Evolutionary conservation across 2,797 vertebrate species (phyloP).

Genomic region (Gorsachius magnificus): DNA sequence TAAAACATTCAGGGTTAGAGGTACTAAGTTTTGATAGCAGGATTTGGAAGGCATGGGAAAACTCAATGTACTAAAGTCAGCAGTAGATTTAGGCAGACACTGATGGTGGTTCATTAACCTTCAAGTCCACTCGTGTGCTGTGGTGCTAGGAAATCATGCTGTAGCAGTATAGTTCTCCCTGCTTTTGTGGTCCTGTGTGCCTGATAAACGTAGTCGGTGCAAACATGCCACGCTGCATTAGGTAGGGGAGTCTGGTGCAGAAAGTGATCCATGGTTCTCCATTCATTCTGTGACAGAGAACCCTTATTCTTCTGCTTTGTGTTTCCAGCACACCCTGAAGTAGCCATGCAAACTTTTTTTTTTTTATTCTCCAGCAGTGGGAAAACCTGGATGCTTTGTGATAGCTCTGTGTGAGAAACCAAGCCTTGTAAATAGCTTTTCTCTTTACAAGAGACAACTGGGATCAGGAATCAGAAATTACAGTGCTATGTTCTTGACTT

Average conservation of each 20-base stretch:
- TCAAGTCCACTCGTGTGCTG: background rate
- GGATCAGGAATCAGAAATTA: background rate
- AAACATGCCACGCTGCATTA: background rate
- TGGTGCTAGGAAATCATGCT: background rate
- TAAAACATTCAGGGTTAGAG: background rate
- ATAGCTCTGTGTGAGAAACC: background rate
- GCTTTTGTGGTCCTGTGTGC: background rate
- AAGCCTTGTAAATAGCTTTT: background rate
- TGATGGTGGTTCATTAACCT: background rate
- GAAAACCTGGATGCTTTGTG: background rate
- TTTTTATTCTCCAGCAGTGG: background rate
- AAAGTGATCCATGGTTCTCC: background rate
- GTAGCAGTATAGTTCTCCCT: background rate
- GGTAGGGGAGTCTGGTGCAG: background rate
- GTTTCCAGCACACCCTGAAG: background rate
- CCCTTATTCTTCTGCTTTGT: background rate
- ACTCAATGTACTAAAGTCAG: background rate
- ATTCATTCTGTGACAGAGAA: background rate
- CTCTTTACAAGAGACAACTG: background rate
- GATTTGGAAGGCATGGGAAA: background rate
- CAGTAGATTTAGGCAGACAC: background rate
- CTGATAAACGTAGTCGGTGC: background rate
- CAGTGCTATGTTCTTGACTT: background rate
- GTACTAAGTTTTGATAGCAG: background rate
- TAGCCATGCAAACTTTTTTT: background rate